Conservation (phyloP, 2,797 vertebrate genomes). For the Smutsia temminckii region DNA sequence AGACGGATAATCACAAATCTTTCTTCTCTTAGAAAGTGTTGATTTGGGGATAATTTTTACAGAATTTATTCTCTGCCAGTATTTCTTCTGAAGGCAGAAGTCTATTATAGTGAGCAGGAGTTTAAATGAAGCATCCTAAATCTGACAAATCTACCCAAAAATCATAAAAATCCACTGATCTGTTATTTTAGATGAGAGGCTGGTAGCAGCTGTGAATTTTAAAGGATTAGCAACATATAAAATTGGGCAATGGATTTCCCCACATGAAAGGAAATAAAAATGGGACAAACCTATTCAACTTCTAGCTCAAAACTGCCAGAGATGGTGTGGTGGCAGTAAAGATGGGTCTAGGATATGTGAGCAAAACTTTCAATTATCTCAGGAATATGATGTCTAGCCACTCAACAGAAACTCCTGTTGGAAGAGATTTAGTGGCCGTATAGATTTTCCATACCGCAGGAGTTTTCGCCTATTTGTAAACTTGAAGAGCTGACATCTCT, state of each 20-base stretch:
- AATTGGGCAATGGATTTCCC: not conserved
- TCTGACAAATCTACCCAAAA: slow-evolving; percentile 15
- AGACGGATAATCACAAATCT: not conserved
- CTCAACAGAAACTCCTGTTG: not conserved
- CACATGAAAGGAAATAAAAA: not conserved
- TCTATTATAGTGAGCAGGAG: not conserved
- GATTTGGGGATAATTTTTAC: not conserved
- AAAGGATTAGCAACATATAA: slow-evolving; percentile 4
- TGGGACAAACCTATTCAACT: not conserved
- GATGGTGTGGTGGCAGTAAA: not conserved
- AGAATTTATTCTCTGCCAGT: not conserved
- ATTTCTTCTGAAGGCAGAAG: slow-evolving; percentile 8
- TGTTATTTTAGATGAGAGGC: slow-evolving; percentile 12
- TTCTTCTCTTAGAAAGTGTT: not conserved
- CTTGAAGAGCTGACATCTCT: not conserved
- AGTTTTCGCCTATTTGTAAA: slow-evolving; percentile 26
- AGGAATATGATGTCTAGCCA: not conserved
- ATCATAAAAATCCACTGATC: slow-evolving; percentile 1
- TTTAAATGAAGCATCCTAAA: slow-evolving; percentile 50
- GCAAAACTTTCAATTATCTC: not conserved
- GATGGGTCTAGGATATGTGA: not conserved
- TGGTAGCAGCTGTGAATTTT: not conserved
- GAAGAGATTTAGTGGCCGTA: slow-evolving; percentile 5
- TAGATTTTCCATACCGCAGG: not conserved
- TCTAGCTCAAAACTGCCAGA: not conserved